Base-by-base conservation (phyloP, 2,888 invertebrate genomes). In the Eilema sororculum region DNA sequence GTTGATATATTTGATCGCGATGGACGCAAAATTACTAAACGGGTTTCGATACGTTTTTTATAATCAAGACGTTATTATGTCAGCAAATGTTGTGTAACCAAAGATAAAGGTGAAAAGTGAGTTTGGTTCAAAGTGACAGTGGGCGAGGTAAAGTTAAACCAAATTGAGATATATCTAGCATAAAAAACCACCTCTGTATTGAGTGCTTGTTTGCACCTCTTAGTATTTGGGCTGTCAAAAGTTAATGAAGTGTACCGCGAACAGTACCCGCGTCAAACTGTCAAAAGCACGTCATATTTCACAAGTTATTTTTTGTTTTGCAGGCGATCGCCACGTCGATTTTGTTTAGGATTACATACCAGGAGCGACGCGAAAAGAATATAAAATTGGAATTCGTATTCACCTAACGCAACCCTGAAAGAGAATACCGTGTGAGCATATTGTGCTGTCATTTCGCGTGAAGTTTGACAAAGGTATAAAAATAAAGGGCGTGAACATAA, bases 211-310 rank as follows among this genome's bases (percentile, higher is more conserved):
- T 77, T 67, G 68, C 81, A 69, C 60, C 69, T 63, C 52, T 84
- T 77, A 80, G 81, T 82, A 87, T 88, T 89, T 87, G 83, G 83
- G 86, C 86, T 87, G 87, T 83, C 76, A 86, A 87, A 89, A 91
- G 87, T 88, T 93, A 93, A 94, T 93, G 92, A 94, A 93, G 93
- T 91, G 89, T 91, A 84, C 88, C 85, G 82, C 86, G 82, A 89
- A 91, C 89, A 91, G 92, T 88, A 94, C 95, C 95, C 94, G 82
- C 88, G 91, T 94, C 94, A 94, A 89, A 83, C 90, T 93, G 94
- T 93, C 95, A 93, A 84, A 91, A 90, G 86, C 93, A 93, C 89
- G 90, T 93, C 93, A 94, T 91, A 92, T 90, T 91, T 89, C 84
- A 87, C 87, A 84, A 86, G 85, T 86, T 87, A 90, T 89, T 90